phyloP scores from a whole-genome alignment of 2,797 vertebrate genomes.

The Semaprochilodus insignis region DNA sequence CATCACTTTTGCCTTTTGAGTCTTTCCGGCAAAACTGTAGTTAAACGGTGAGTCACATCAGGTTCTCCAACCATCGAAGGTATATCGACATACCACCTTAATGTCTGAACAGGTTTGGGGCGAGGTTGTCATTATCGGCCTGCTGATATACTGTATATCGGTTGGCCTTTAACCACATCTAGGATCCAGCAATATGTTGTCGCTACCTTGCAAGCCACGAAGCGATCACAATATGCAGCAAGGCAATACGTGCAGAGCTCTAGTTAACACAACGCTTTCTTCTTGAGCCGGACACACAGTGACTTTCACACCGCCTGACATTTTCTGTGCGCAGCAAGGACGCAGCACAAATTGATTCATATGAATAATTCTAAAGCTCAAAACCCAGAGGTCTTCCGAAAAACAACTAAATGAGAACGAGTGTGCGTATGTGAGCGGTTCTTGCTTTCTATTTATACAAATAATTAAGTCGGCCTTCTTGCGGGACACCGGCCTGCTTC shows the following conservation, averaged over 20 bases:
- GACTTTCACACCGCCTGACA: slow-evolving; percentile 44
- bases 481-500: slow-evolving; percentile 67
- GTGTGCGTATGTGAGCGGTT: slow-evolving; percentile 1
- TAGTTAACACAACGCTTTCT: neutral
- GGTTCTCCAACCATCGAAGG: too few species aligned
- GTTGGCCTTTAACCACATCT: neutral
- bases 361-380: slow-evolving; percentile 38
- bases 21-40: too few species aligned
- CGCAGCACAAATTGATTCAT: slow-evolving; percentile 40
- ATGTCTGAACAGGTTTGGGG: too few species aligned
- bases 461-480: slow-evolving; percentile 62
- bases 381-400: slow-evolving; percentile 30
- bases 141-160: neutral
- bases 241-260: neutral
- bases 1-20: too few species aligned
- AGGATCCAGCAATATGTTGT: neutral
- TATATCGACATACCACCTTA: too few species aligned
- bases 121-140: neutral
- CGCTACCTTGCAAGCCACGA: neutral
- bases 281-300: slow-evolving; percentile 23
- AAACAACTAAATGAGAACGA: neutral
- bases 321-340: slow-evolving; percentile 36
- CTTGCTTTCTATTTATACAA: slow-evolving; percentile 15
- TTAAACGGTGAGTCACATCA: too few species aligned
- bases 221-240: neutral